Evolutionary conservation across 2,797 vertebrate genomes (phyloP), one percentile per base, ranked within the genome.

Genomic region (Euthynnus affinis): DNA sequence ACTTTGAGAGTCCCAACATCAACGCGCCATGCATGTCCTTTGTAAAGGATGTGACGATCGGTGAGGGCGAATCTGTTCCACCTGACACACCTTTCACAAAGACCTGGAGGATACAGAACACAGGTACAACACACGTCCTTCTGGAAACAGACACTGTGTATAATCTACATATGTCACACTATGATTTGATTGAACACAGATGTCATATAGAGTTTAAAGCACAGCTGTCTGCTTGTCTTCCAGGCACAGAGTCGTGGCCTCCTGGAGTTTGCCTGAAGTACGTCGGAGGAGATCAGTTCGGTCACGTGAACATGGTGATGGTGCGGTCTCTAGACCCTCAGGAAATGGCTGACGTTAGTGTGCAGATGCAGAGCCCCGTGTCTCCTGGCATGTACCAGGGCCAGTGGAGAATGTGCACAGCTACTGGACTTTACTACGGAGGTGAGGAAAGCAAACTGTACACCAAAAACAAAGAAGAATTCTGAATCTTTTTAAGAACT

Each of bases 361-460:
- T 99, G 86, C 98, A 98, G 95, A 99, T 99, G 98, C 98, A 97
- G 88, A 99, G 98, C 94, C 98, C 98, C 4, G 96, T 95, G 71
- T 93, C 96, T 64, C 97, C 98, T 57, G 98, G 97, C 75, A 99
- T 99, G 98, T 99, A 97, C 93, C 98, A 99, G 95, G 98, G 98
- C 84, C 98, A 99, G 93, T 99, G 98, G 98, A 96, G 98, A 86
- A 99, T 99, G 98, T 98, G 97, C 93, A 99, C 98, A n/a, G 98
- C 98, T 75, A 98, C 98, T 0, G 98, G 98, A 90, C 97, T 99
- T 77, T 99, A 97, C 91, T 99, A 96, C 46, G 98, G 98, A 96
- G 98, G 98, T 99, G 89, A 97, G 96, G 94, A 96, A 82, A 94
- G 90, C 17, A 80, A 42, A 23, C 6, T 12, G 14, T 20, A 42